phyloP scores from a whole-genome alignment of 2,888 invertebrate genomes.

The Chymomyza amoena region DNA sequence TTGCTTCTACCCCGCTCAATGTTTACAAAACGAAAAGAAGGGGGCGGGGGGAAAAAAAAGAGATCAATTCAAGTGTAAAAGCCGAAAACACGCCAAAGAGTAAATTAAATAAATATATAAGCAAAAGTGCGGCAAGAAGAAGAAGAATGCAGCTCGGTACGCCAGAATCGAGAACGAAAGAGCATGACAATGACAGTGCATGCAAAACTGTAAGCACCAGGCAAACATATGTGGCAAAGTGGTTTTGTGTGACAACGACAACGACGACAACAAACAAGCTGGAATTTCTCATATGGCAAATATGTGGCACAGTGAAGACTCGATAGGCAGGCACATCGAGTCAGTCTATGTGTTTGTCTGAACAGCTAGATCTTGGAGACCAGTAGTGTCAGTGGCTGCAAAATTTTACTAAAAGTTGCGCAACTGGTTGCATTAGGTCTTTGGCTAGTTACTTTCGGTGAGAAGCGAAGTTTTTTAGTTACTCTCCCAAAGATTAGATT shows the following conservation, averaged over 20 bases:
- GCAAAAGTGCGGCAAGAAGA: background rate
- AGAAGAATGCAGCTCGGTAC: background rate
- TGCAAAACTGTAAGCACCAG: slow-evolving; percentile 8
- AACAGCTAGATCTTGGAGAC: too few species aligned
- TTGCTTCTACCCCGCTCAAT: slow-evolving; percentile 3
- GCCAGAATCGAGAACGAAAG: background rate
- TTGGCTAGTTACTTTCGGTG: too few species aligned
- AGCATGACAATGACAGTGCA: slow-evolving; percentile 16
- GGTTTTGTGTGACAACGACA: background rate
- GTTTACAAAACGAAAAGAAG: slow-evolving; percentile 3
- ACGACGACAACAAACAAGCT: slow-evolving; percentile 1
- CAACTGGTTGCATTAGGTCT: too few species aligned
- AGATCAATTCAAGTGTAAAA: slow-evolving; percentile 1
- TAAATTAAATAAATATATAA: background rate
- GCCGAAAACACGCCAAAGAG: background rate
- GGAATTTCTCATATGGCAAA: background rate
- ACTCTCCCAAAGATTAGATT: too few species aligned
- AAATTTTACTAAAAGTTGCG: too few species aligned
- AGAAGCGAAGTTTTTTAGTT: too few species aligned
- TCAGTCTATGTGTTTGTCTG: background rate
- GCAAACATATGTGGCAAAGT: slow-evolving; percentile 18
- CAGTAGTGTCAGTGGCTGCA: too few species aligned
- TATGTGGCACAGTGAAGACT: slow-evolving; percentile 8
- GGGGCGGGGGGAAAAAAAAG: background rate
- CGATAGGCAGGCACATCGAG: background rate